phyloP scores from a whole-genome alignment of 2,888 invertebrate genomes.

The Chironomus riparius region DNA sequence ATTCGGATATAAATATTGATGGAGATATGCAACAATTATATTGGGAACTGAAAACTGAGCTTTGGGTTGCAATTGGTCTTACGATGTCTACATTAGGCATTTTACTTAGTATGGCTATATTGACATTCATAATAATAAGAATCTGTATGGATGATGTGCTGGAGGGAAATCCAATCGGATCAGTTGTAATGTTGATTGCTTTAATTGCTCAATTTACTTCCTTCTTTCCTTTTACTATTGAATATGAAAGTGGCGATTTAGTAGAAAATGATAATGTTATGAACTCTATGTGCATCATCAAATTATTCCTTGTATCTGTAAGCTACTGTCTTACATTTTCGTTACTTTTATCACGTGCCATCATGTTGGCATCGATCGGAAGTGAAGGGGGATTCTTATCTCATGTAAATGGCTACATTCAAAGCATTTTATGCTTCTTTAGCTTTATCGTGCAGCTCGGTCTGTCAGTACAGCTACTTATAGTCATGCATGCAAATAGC shows the following conservation, averaged over 20 bases:
- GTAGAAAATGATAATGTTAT: slow-evolving; percentile 36
- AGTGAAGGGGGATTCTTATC: slow-evolving; percentile 58
- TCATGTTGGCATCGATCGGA: slow-evolving; percentile 57
- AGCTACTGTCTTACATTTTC: slow-evolving; percentile 56
- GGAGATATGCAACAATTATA: slow-evolving; percentile 37
- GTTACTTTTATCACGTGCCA: slow-evolving; percentile 52
- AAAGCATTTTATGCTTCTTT: slow-evolving; percentile 54
- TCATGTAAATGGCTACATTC: slow-evolving; percentile 61
- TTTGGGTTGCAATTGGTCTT: slow-evolving; percentile 54
- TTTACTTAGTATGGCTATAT: slow-evolving; percentile 53
- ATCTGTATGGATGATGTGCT: slow-evolving; percentile 54
- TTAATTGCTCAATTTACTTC: slow-evolving; percentile 45
- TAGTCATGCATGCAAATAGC: slow-evolving; percentile 43
- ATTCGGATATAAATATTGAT: background rate
- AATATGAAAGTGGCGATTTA: slow-evolving; percentile 38
- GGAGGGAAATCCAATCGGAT: slow-evolving; percentile 56
- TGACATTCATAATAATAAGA: slow-evolving; percentile 55
- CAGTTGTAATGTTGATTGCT: slow-evolving; percentile 44
- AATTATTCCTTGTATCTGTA: slow-evolving; percentile 50
- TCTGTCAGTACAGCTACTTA: slow-evolving; percentile 44
- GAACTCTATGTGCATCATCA: slow-evolving; percentile 47
- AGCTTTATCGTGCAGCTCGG: slow-evolving; percentile 53
- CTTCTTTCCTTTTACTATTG: slow-evolving; percentile 46
- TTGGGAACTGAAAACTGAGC: slow-evolving; percentile 41
- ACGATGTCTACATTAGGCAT: slow-evolving; percentile 58